Conservation (phyloP, 2,797 vertebrate genomes). For the Neopelma chrysocephalum region DNA sequence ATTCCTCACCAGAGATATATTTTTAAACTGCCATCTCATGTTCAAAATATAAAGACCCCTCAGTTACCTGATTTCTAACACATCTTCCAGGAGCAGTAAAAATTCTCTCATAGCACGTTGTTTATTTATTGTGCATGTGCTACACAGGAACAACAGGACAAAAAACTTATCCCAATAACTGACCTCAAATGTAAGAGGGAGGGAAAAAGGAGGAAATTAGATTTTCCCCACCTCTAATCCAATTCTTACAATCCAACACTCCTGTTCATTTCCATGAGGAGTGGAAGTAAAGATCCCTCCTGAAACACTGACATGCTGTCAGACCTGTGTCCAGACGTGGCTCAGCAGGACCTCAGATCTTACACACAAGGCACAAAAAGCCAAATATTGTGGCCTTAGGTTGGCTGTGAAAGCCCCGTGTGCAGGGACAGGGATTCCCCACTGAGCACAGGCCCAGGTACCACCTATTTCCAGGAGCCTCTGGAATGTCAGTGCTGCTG, state of each 20-base stretch:
- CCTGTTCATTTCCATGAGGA: not conserved
- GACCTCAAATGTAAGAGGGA: fast-evolving
- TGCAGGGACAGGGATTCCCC: not conserved
- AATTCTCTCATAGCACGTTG: not conserved
- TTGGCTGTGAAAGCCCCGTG: fast-evolving
- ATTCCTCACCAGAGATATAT: not conserved
- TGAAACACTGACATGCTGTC: not conserved
- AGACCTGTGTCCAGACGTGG: not conserved
- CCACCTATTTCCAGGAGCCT: not conserved
- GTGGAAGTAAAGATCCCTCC: not conserved
- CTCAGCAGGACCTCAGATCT: not conserved
- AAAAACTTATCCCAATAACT: not conserved
- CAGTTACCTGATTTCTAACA: not conserved
- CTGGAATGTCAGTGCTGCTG: not conserved
- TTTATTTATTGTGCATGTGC: not conserved
- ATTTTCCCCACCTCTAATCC: not conserved
- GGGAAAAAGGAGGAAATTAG: not conserved
- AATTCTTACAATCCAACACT: not conserved
- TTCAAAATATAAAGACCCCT: not conserved
- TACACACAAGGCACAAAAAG: not conserved
- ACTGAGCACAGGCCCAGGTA: fast-evolving
- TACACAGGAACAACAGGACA: not conserved
- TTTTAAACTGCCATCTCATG: not conserved
- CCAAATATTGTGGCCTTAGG: fast-evolving
- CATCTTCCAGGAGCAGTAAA: not conserved